A percentile compares a stretch with the other conserved stretches of the same genome.
Conservation (phyloP, 2,888 invertebrate genomes). For the Limnephilus auricula region DNA sequence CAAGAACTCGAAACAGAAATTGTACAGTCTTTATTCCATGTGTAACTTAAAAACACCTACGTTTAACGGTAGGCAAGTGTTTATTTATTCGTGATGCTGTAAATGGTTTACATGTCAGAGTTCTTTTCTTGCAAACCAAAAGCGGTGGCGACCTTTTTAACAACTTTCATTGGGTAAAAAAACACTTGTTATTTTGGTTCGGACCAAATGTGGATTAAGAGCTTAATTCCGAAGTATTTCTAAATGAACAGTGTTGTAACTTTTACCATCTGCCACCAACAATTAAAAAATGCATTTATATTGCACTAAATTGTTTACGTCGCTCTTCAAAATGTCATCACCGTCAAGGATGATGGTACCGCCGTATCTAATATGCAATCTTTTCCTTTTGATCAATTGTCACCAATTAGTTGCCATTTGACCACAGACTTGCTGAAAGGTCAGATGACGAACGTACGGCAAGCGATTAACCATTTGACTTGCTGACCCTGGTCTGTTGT, state of each 20-base stretch:
- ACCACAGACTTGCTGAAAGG: background rate
- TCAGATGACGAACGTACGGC: slow-evolving; percentile 22
- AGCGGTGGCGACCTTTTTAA: no score
- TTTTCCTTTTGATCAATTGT: background rate
- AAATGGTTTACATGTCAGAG: no score
- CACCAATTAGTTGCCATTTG: background rate
- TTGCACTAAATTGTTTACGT: background rate
- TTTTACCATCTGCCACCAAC: background rate
- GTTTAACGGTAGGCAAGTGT: no score
- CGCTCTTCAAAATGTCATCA: background rate
- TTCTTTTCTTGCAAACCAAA: no score
- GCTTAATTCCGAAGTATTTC: background rate
- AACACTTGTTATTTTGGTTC: background rate
- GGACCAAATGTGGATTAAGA: background rate
- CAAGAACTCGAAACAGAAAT: no score
- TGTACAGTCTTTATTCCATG: no score
- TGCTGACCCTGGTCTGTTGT: slow-evolving; percentile 48
- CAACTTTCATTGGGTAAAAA: no score
- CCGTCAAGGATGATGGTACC: background rate
- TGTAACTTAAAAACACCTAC: no score
- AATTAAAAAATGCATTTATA: background rate
- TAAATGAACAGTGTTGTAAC: background rate
- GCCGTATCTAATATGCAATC: background rate
- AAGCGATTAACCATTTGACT: slow-evolving; percentile 58
- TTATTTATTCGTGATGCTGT: no score